A percentile compares a stretch with the other conserved stretches of the same genome.
These are phyloP conservation scores for Lutjanus argentimaculatus DNA, from an alignment of 2,797 vertebrate species.

Conservation along the genomic window DNA sequence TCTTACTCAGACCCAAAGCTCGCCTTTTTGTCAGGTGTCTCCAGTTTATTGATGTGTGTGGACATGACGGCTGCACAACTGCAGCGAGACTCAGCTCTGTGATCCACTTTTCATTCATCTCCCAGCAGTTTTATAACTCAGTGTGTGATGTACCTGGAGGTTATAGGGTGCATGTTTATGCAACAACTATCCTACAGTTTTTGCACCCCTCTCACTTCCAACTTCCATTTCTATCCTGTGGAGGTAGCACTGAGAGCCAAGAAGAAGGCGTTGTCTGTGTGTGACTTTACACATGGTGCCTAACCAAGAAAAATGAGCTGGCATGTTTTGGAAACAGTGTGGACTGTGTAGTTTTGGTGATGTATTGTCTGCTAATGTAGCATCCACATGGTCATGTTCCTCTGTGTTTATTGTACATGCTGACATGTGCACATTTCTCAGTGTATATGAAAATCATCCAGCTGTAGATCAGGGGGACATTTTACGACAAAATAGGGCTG, in stretches of 20 bases:
- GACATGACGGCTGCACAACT: neutral
- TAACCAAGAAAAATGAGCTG: constrained; percentile 23
- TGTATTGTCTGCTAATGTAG: neutral
- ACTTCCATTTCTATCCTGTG: constrained; percentile 37
- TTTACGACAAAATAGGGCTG: too few relatives aligned
- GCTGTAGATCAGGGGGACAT: too few relatives aligned
- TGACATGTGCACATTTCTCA: neutral
- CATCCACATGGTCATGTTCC: neutral
- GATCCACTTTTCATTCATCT: constrained; percentile 1
- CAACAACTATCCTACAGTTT: constrained; percentile 46
- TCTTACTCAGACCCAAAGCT: constrained; percentile 20
- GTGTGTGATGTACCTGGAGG: constrained; percentile 4
- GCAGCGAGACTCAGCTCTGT: constrained; percentile 23
- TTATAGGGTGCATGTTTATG: constrained; percentile 16
- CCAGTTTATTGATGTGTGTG: constrained; percentile 4
- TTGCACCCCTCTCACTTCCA: constrained; percentile 14
- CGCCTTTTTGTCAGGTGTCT: constrained; percentile 5
- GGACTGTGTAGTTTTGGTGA: neutral
- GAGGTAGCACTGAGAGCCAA: constrained; percentile 35
- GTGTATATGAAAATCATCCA: neutral
- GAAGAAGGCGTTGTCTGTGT: constrained; percentile 24
- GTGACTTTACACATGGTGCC: constrained; percentile 25
- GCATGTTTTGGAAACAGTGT: constrained; percentile 24
- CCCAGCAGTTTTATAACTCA: constrained; percentile 26
- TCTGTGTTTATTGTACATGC: neutral